A percentile compares a stretch with the other conserved stretches of the same genome.
phyloP scores from a whole-genome alignment of 2,113 vertebrate species.

The Psettodes erumei region DNA sequence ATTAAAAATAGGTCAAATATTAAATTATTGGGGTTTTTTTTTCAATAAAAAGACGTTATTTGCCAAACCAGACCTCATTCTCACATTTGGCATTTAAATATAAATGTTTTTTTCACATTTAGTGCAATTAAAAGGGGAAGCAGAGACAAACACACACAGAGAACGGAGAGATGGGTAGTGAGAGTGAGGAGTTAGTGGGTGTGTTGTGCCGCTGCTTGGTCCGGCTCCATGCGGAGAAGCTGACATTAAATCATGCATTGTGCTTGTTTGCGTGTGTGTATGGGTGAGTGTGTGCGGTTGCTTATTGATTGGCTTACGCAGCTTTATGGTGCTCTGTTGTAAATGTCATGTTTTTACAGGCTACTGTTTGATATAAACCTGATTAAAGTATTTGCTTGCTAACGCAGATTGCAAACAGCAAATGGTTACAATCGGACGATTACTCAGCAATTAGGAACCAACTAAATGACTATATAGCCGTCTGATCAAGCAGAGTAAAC shows the following conservation, averaged over 20 bases:
- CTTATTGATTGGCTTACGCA: conserved; percentile 84
- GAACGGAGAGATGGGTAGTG: neutral
- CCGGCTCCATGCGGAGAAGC: conserved; percentile 71
- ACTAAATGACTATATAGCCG: conserved; percentile 78
- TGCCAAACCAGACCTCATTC: neutral
- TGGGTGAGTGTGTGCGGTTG: conserved; percentile 28
- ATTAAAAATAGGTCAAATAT: neutral
- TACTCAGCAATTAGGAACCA: conserved; percentile 83
- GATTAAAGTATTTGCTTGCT: conserved; percentile 86
- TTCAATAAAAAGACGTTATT: neutral
- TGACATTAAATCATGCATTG: conserved; percentile 85
- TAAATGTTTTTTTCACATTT: conserved; percentile 19
- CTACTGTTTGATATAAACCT: conserved; percentile 86
- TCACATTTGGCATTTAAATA: neutral
- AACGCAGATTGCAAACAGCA: conserved; percentile 77
- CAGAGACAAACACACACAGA: neutral
- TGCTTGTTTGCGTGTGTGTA: conserved; percentile 65
- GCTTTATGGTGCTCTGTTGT: conserved; percentile 85
- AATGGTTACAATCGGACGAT: conserved; percentile 76
- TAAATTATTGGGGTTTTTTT: neutral
- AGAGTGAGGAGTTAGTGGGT: conserved; percentile 34
- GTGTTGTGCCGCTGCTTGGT: conserved; percentile 59
- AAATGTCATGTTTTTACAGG: conserved; percentile 87
- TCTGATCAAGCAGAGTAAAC: conserved; percentile 75
- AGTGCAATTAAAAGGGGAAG: conserved; percentile 30